Base-by-base conservation (phyloP, 2,888 invertebrate genomes). In the Drosophila picticornis region DNA sequence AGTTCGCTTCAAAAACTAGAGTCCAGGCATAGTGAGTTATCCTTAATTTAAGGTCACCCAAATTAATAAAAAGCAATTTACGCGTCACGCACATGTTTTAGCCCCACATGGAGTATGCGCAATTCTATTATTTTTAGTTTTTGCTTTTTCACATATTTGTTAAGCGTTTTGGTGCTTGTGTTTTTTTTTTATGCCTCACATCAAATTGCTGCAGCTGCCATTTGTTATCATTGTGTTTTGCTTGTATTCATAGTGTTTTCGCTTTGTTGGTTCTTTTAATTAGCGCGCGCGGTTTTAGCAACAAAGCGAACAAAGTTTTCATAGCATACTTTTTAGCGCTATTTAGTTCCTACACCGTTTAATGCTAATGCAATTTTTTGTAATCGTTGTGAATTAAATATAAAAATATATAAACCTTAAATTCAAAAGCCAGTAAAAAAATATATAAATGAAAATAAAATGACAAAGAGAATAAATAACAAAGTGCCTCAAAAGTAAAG, bases 21-120 rank as follows among this genome's bases (percentile, higher is more conserved):
- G 57, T 34, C 16, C 36, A 3, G 29, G 25, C 55, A 71, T 66
- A 69, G 56, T 56, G 51, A 31, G 52, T 50, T 61, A 34, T 52
- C 59, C 68, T 67, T 57, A 66, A 58, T 80, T 80, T 79, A 77
- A 84, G 87, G 89, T 74, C 82, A 69, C 68, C 50, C 68, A 84
- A 87, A 82, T 84, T 87, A 89, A 89, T 87, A 84, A 84, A 87
- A 77, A 68, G 87, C 77, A 81, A 87, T 89, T 84, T 77, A 63
- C 77, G 74, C 74, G 74, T 77, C 74, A 75, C 74, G 84, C 82
- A 83, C 77, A 75, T 68, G 73, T 72, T 68, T 34, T 27, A 58
- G 58, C 43, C 57, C 53, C 88, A 76, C 72, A 75, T 74, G 80
- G 74, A 76, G 70, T 73, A 77, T 87, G 61, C 77, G 74, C 80